These are phyloP conservation scores for Hyles vespertilio DNA, from an alignment of 1,140 invertebrate species.

Conservation along the genomic window DNA sequence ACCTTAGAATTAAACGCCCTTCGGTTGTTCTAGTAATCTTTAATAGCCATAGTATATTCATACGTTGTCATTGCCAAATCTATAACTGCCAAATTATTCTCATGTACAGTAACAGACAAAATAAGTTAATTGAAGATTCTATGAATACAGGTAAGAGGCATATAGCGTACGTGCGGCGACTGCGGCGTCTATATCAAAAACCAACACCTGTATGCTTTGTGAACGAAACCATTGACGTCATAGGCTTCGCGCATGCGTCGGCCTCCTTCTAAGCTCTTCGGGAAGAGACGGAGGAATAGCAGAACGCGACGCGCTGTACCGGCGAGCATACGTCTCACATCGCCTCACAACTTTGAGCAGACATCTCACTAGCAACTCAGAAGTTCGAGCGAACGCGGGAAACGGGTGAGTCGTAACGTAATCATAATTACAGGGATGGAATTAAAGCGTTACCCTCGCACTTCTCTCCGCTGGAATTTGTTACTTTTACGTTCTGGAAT, in stretches of 20 bases:
- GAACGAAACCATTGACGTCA: slow-evolving; percentile 68
- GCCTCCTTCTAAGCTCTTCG: slow-evolving; percentile 18
- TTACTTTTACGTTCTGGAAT: no score
- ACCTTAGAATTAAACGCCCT: no score
- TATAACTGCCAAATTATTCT: no score
- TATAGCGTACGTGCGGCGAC: slow-evolving; percentile 12
- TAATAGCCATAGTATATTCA: no score
- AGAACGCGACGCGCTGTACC: slow-evolving; percentile 40
- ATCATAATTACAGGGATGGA: slow-evolving; percentile 10
- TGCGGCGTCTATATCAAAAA: slow-evolving; percentile 42
- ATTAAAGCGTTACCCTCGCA: no score
- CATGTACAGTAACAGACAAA: no score
- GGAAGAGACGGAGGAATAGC: slow-evolving; percentile 20
- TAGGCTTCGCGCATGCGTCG: slow-evolving; percentile 46
- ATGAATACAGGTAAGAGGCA: no score
- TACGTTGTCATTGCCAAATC: no score
- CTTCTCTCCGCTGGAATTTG: no score
- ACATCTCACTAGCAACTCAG: background rate
- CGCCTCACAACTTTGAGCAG: no score
- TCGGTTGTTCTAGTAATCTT: no score
- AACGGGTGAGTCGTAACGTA: slow-evolving; percentile 40
- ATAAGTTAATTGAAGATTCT: no score
- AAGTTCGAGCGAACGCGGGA: slow-evolving; percentile 46
- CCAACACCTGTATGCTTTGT: slow-evolving; percentile 61
- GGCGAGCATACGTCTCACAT: slow-evolving; percentile 30